Base-by-base conservation (phyloP, 1,140 invertebrate genomes). In the Manduca sexta region DNA sequence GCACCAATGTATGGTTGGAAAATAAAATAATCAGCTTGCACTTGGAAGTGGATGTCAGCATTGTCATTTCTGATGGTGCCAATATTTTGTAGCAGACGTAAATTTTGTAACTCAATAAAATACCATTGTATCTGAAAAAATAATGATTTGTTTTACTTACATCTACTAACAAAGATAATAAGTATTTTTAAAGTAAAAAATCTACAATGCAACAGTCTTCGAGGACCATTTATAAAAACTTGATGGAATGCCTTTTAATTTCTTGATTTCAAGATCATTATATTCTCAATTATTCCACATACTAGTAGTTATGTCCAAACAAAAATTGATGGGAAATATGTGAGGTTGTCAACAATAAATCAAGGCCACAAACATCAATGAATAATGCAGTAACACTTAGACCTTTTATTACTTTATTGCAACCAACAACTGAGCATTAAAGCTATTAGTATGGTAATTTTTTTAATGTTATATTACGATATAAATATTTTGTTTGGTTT, bases 21-120 rank as follows among this genome's bases (percentile, higher is more conserved):
- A 49, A 92, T 73, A 73, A 89, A 91, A 74, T 91, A 91, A 58
- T 91, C 89, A 29, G 88, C 90, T 79, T 89, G 84, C 11, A 92
- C 84, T 74, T 91, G 87, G 34, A 90, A 69, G 57, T 91, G 88
- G 56, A 91, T 88, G 49, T 88, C 90, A 50, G 78, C 84, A 56
- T 83, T 86, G 49, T 91, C 90, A 56, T 88, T 83, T 37, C 87
- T 69, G 49, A 90, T 87, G 14, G 77, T 65, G 49, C 88, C 88
- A 11, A 87, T 48, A 48, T 88, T 71, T 48, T 86, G 86, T 14
- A 91, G 57, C 12, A 92, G 56, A 66, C 88, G 88, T 16, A 89
- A 78, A 64, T 92, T 91, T 89, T 87, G 55, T 90, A 92, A 43
- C 89, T 87, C 21, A 92, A 65, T 6, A 92, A 55, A 59, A 92